Conservation (phyloP, 2,888 invertebrate genomes). For the Andrena haemorrhoa region DNA sequence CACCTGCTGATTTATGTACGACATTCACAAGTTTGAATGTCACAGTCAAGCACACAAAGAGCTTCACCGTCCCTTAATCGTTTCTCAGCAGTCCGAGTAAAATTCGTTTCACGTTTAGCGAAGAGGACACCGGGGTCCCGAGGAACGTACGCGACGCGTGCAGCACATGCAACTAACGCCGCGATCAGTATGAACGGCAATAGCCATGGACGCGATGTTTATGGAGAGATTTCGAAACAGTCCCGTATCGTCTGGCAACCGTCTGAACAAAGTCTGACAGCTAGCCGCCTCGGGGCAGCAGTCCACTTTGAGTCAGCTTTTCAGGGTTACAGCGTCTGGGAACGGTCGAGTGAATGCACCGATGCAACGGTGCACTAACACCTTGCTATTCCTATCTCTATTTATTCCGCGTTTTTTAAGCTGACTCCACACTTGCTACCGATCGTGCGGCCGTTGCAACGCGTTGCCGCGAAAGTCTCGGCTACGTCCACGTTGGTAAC, state of each 20-base stretch:
- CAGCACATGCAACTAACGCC: constrained; percentile 4
- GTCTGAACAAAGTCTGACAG: constrained; percentile 62
- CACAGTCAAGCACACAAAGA: too few species aligned
- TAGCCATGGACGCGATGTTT: constrained; percentile 34
- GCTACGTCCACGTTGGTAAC: too few species aligned
- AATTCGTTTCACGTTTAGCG: too few species aligned
- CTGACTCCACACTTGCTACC: neutral
- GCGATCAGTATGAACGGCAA: constrained; percentile 23
- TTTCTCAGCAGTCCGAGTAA: too few species aligned
- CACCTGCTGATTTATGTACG: too few species aligned
- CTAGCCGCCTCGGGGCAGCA: constrained; percentile 40
- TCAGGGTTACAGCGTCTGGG: constrained; percentile 42
- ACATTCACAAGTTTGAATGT: too few species aligned
- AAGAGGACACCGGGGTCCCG: too few species aligned
- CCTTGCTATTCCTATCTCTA: neutral
- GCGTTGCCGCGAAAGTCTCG: too few species aligned
- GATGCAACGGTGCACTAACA: neutral
- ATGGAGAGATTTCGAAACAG: constrained; percentile 54
- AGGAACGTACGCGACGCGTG: neutral
- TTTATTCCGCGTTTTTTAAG: neutral
- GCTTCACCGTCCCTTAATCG: too few species aligned
- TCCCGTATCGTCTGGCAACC: constrained; percentile 60
- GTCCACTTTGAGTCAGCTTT: constrained; percentile 53
- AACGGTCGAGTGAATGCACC: constrained; percentile 3
- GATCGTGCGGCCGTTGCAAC: neutral